Evolutionary conservation across 2,888 invertebrate genomes (phyloP).

Genomic region (Dicyrtoma fusca): DNA sequence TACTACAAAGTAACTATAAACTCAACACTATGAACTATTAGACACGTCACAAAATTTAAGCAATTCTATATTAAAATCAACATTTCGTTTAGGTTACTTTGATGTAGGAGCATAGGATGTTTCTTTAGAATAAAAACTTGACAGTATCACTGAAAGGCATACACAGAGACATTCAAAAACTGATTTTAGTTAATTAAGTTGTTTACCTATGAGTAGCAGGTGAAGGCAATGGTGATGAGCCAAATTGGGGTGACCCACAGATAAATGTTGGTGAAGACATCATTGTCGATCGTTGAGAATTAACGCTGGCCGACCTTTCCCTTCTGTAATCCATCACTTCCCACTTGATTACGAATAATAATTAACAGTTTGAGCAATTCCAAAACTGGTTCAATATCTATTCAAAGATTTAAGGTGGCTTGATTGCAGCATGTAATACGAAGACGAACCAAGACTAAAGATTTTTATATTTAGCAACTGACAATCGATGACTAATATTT

Average conservation of each 20-base stretch:
- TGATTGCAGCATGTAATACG: too few relatives aligned
- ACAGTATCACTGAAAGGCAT: not conserved
- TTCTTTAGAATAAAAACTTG: not conserved
- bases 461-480: too few relatives aligned
- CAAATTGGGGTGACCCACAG: constrained; percentile 44
- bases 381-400: too few relatives aligned
- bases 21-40: not conserved
- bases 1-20: not conserved
- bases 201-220: constrained; percentile 55
- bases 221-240: constrained; percentile 47
- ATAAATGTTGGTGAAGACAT: constrained; percentile 7
- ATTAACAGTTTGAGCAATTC: too few relatives aligned
- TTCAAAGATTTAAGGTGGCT: too few relatives aligned
- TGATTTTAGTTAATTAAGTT: not conserved
- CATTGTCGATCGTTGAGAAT: constrained; percentile 26
- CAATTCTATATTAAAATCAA: not conserved
- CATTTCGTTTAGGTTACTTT: too few relatives aligned
- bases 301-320: constrained; percentile 16
- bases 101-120: not conserved
- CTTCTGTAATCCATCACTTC: constrained; percentile 56
- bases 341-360: too few relatives aligned
- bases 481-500: too few relatives aligned
- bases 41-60: not conserved
- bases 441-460: too few relatives aligned
- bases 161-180: not conserved